Percentiles rank a stretch among this genome's conserved stretches.
Evolutionary conservation across 2,113 vertebrate genomes (phyloP).

Genomic region (Alethe castanea): DNA sequence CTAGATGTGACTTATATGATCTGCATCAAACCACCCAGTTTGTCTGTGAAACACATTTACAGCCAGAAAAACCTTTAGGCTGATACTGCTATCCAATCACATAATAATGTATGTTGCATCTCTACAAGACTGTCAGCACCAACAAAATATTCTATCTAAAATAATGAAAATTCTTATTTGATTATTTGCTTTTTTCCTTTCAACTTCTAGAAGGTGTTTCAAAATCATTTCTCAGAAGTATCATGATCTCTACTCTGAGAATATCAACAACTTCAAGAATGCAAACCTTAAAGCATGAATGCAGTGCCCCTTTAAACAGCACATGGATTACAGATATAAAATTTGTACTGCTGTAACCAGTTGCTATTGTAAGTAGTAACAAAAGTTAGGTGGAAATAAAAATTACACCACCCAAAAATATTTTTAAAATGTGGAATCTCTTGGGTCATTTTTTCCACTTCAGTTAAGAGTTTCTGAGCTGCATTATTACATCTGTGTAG

Average conservation of each 20-base stretch:
- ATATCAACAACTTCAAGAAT: conserved; percentile 44
- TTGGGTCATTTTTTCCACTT: neutral
- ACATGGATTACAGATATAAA: conserved; percentile 27
- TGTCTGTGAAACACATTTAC: neutral
- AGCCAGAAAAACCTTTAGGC: neutral
- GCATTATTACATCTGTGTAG: neutral
- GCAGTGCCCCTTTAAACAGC: neutral
- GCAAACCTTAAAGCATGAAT: conserved; percentile 2
- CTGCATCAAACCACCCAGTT: neutral
- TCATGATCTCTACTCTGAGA: conserved; percentile 48
- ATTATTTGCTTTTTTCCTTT: conserved; percentile 13
- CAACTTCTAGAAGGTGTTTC: conserved; percentile 41
- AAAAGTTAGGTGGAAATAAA: conserved; percentile 9
- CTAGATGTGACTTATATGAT: neutral
- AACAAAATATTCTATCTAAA: conserved; percentile 5
- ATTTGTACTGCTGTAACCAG: neutral
- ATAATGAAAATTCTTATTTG: neutral
- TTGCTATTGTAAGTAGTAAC: neutral
- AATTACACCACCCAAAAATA: neutral
- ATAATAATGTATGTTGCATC: neutral
- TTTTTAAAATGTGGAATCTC: neutral
- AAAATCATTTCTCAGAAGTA: conserved; percentile 31
- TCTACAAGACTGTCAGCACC: neutral
- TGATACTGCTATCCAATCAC: neutral
- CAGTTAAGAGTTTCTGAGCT: neutral